A percentile compares a stretch with the other conserved stretches of the same genome.
These are phyloP conservation scores for Cylas formicarius DNA, from an alignment of 1,140 invertebrate genomes.

Conservation along the genomic window DNA sequence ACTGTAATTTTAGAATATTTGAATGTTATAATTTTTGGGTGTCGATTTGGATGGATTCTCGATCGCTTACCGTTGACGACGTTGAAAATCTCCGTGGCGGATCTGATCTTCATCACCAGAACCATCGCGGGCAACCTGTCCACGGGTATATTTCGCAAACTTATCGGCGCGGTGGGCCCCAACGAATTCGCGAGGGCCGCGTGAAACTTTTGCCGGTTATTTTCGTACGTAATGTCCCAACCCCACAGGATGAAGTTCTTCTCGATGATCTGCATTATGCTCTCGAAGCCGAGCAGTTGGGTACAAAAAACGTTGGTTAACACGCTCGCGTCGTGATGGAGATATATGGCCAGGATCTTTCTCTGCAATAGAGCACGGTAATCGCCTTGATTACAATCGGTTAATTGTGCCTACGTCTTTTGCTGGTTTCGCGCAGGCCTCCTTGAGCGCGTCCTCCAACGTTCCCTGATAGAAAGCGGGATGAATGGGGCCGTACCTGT, in stretches of 20 bases:
- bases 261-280: slow-evolving; percentile 76
- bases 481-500: slow-evolving; percentile 72
- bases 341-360: slow-evolving; percentile 84
- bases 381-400: not conserved
- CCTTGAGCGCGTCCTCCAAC: slow-evolving; percentile 80
- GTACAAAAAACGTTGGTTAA: slow-evolving; percentile 94
- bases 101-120: slow-evolving; percentile 79
- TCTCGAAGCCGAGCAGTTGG: slow-evolving; percentile 83
- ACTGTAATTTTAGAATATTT: no score
- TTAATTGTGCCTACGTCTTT: slow-evolving; percentile 63
- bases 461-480: slow-evolving; percentile 87
- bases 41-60: no score
- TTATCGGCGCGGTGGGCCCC: slow-evolving; percentile 59
- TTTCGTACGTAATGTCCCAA: slow-evolving; percentile 87
- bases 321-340: slow-evolving; percentile 91
- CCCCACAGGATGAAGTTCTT: slow-evolving; percentile 89
- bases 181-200: slow-evolving; percentile 59
- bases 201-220: slow-evolving; percentile 70
- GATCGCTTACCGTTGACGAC: slow-evolving; percentile 68
- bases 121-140: slow-evolving; percentile 78
- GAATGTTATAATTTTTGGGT: no score
- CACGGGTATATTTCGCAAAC: slow-evolving; percentile 73
- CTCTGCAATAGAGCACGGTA: slow-evolving; percentile 52
- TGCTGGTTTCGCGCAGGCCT: slow-evolving; percentile 77
- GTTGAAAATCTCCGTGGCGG: slow-evolving; percentile 80